A percentile compares a stretch with the other conserved stretches of the same genome.
Conservation (phyloP, 2,888 invertebrate species). For the Drosophila yooni region DNA sequence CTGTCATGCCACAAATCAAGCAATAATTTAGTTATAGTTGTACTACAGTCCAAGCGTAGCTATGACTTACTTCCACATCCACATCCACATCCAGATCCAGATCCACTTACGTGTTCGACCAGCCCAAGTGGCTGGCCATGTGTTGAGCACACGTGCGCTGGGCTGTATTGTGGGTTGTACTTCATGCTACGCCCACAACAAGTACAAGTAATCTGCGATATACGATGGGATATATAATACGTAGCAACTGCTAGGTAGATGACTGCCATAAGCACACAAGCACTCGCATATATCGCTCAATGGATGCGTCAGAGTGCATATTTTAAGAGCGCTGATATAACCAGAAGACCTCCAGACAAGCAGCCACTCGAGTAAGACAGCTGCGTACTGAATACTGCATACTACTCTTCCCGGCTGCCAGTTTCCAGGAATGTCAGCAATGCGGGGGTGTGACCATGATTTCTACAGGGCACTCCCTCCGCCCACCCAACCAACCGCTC, state of each 20-base stretch:
- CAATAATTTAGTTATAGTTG: conserved; percentile 59
- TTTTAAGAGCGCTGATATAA: conserved; percentile 76
- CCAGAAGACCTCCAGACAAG: conserved; percentile 48
- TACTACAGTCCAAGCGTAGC: conserved; percentile 31
- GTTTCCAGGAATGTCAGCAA: conserved; percentile 66
- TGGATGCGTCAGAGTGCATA: conserved; percentile 76
- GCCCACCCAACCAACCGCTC: conserved; percentile 2
- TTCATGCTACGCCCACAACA: conserved; percentile 70
- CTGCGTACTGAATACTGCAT: not conserved
- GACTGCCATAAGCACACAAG: conserved; percentile 17
- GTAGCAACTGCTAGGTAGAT: conserved; percentile 49
- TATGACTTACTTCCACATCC: conserved; percentile 58
- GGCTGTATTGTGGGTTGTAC: conserved; percentile 31
- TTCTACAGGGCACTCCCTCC: conserved; percentile 3
- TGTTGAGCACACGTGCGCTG: conserved; percentile 69
- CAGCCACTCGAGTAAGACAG: conserved; percentile 37
- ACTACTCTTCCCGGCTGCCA: conserved; percentile 53
- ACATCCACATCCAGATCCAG: conserved; percentile 34
- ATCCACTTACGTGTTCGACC: conserved; percentile 30
- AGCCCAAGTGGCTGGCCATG: conserved; percentile 51
- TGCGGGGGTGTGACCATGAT: conserved; percentile 67
- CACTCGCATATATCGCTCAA: conserved; percentile 53
- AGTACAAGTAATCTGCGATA: conserved; percentile 51
- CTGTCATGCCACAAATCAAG: conserved; percentile 64
- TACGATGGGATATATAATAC: conserved; percentile 26